Evolutionary conservation across 2,888 invertebrate species (phyloP), one percentile per base, ranked within the genome.

Genomic region (Anoncus sp.): DNA sequence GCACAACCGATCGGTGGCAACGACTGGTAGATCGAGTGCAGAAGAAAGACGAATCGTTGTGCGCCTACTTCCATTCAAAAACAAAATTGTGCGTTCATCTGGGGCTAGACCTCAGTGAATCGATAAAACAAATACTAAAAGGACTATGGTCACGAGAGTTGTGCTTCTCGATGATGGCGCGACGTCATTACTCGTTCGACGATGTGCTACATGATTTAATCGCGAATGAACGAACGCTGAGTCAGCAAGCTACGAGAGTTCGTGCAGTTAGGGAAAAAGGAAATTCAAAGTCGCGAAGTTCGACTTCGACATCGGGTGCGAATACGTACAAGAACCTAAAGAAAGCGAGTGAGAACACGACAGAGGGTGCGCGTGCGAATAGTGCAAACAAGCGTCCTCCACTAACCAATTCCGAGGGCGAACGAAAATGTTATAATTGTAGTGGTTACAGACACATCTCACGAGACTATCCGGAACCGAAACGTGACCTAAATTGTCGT

Each of bases 141-240:
- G 66, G 66, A 9, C 18, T 66, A 10, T 66, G 66, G 66, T 66
- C 66, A 1, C 53, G 43, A 1, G 66, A 66, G 7, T 20, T 66
- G 16, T 43, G 43, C 6, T 27, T 43, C 7, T 12, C 53, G 0
- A 27, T 55, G 6, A 55, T 66, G 55, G 24, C 65, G 4, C 51
- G 22, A 0, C 22, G 5, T 31, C 65, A 51, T n/a, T 16, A 2
- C 7, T 12, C 49, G 12, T 12, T 12, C 2, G 40, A 40, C 10
- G 65, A 40, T 14, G 12, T 51, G 24, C 18, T 55, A 4, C 40
- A 66, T 14, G 66, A 65, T 20, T 4, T 66, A 22, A 1, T 59
- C 1, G 31, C 31, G 31, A 31, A 31, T 31, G 31, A 31, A 5
- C 31, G 31, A 31, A 31, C 7, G 31, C 31, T 31, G 31, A 31